phyloP scores from a whole-genome alignment of 2,797 vertebrate species.

The Acridotheres tristis region DNA sequence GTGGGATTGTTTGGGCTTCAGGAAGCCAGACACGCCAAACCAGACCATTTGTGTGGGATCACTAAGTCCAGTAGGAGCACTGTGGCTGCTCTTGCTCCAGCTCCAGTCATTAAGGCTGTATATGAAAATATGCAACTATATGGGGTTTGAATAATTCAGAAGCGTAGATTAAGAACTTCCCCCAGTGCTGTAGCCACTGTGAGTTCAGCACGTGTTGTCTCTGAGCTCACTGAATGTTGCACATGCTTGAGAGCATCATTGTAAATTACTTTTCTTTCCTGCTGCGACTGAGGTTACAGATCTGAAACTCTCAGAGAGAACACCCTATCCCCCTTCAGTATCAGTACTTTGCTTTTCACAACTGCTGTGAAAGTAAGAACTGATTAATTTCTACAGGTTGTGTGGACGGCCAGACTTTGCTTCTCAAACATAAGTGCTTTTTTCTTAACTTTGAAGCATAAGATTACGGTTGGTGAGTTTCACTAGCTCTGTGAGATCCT shows the following conservation, averaged over 20 bases:
- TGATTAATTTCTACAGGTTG: background rate
- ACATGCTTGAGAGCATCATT: background rate
- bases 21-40: background rate
- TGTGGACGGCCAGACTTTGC: background rate
- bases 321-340: background rate
- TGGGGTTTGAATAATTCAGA: background rate
- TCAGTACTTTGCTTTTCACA: background rate
- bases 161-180: background rate
- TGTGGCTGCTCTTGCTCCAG: background rate
- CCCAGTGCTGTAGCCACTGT: background rate
- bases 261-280: background rate
- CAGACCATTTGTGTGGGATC: background rate
- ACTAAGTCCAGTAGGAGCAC: background rate
- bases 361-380: background rate
- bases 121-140: background rate
- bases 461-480: background rate
- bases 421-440: background rate
- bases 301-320: background rate
- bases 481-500: background rate
- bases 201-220: background rate
- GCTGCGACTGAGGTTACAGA: background rate
- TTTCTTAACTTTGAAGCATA: background rate
- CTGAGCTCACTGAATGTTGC: background rate
- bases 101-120: background rate
- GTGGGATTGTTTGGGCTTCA: background rate